These are phyloP conservation scores for Drosophila jambulina DNA, from an alignment of 1,140 invertebrate species.

Conservation along the genomic window DNA sequence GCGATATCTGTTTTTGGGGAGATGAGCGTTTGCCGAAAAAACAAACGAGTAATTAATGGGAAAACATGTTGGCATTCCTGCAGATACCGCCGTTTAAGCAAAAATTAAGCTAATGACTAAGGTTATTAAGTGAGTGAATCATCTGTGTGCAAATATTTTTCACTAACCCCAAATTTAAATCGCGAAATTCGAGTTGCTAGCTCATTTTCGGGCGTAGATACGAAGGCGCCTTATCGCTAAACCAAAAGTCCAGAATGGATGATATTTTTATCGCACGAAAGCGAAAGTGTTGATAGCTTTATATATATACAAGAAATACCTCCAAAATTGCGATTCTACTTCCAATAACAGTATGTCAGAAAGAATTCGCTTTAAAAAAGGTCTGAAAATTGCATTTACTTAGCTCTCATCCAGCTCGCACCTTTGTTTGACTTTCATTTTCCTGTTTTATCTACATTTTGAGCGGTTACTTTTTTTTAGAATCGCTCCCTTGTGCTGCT, in stretches of 20 bases:
- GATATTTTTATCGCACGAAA: conserved; percentile 51
- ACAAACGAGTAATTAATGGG: conserved; percentile 25
- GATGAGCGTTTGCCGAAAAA: conserved; percentile 18
- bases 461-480: conserved; percentile 1
- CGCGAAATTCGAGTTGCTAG: conserved; percentile 23
- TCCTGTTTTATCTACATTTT: conserved; percentile 7
- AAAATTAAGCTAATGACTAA: conserved; percentile 43
- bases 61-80: conserved; percentile 30
- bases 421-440: conserved; percentile 31
- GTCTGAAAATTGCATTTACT: conserved; percentile 27
- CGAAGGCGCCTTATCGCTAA: conserved; percentile 44
- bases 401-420: conserved; percentile 9
- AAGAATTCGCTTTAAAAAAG: conserved; percentile 4
- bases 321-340: conserved; percentile 10
- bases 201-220: conserved; percentile 23
- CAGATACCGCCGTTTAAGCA: conserved; percentile 8
- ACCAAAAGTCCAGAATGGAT: conserved; percentile 27
- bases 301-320: conserved; percentile 10
- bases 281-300: conserved; percentile 57
- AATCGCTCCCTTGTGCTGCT: conserved; percentile 24
- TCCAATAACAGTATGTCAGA: conserved; percentile 1
- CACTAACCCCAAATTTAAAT: conserved; percentile 20
- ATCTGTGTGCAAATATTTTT: conserved; percentile 8
- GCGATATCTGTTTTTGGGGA: conserved; percentile 35
- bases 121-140: conserved; percentile 7